These are phyloP conservation scores for Melanocharis versteri DNA, from an alignment of 2,113 vertebrate genomes.

Conservation along the genomic window DNA sequence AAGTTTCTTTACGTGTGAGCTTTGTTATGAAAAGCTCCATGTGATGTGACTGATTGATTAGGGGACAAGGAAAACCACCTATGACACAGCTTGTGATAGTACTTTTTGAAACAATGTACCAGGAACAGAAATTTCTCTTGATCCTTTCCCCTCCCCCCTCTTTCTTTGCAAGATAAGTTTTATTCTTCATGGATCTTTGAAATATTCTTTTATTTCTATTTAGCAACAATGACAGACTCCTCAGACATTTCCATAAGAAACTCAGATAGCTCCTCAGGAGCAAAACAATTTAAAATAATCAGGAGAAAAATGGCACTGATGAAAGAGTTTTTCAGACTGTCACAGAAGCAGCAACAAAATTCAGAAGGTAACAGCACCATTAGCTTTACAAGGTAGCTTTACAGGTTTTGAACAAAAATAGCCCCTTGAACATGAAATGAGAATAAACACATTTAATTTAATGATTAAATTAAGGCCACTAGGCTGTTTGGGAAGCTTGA, in stretches of 20 bases:
- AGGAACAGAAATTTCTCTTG: not conserved
- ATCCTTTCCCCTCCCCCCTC: fast-evolving
- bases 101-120: not conserved
- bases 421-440: not conserved
- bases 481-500: not conserved
- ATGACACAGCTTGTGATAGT: not conserved
- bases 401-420: not conserved
- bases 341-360: not conserved
- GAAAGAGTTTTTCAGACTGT: not conserved
- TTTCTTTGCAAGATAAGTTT: not conserved
- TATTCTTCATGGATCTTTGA: not conserved
- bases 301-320: not conserved
- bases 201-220: slow-evolving; percentile 10
- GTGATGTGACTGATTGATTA: not conserved
- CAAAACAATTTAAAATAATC: not conserved
- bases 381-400: not conserved
- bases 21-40: not conserved
- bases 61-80: not conserved
- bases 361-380: fast-evolving
- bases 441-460: not conserved
- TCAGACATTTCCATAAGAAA: not conserved
- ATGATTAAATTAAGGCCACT: not conserved
- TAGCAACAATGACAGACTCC: not conserved
- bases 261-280: not conserved
- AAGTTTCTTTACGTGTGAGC: not conserved